Evolutionary conservation across 2,113 vertebrate genomes (phyloP), one percentile per base, ranked within the genome.

Genomic region (Clarias gariepinus): DNA sequence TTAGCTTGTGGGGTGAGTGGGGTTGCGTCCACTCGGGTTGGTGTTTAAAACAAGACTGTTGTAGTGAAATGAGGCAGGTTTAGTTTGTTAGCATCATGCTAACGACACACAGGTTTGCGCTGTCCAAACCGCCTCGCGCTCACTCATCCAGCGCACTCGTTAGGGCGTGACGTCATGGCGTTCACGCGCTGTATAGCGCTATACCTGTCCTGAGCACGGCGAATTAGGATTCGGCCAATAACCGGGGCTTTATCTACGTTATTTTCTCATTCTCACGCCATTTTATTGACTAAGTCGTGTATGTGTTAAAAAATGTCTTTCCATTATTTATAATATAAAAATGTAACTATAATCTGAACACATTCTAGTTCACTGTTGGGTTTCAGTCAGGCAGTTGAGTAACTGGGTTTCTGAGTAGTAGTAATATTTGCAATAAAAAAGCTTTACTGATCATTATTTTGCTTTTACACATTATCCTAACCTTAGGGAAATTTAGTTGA

Each of bases 21-120:
- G 8, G 9, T 11, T 11, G 3, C 23, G 52, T 10, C 69, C 41
- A 23, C 18, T 12, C 69, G 33, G 8, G 3, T 9, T n/a, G 52
- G n/a, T 4, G 21, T 0, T 19, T 0, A 33, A 33, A 10, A 0
- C 16, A 2, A 0, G 0, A 47, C 47, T 8, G 47, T 47, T 79
- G 53, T 33, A 33, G 28, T 58, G 11, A 33, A 30, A 30, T 47
- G 47, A 47, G 47, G 47, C 47, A 47, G 47, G 47, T 47, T 47
- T 47, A 47, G 7, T 7, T 6, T 6, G 47, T 47, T 47, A 47
- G 7, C 47, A 47, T 47, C 47, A 47, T 47, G 47, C 47, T 47
- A 47, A 47, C 6, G 47, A 47, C 41, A 71, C 82, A 25, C 57
- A 30, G 57, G 9, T 1, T 68, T 52, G 77, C 12, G 77, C 12